Conservation (phyloP, 2,113 vertebrate genomes). For the Pterophyllum scalare region DNA sequence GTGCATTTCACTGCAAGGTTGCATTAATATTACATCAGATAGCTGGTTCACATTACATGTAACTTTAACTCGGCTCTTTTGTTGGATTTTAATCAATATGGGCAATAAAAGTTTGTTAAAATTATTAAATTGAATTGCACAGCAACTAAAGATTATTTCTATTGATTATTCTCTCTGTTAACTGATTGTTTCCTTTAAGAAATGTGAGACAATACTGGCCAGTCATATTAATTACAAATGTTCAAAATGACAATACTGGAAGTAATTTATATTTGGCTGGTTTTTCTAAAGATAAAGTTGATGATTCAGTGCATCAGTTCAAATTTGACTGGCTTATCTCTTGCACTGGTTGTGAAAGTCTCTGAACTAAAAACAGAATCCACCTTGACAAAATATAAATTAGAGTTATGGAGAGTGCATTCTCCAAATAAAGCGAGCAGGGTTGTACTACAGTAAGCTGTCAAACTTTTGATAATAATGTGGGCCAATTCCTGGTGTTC, state of each 20-base stretch:
- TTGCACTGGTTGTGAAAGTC: not conserved
- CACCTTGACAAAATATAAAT: not conserved
- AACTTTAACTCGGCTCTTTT: not conserved
- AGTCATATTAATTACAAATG: not conserved
- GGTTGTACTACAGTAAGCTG: not conserved
- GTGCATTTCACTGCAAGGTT: not conserved
- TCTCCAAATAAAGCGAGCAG: not conserved
- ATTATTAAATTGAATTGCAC: fast-evolving
- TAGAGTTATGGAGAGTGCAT: not conserved
- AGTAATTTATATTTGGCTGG: not conserved
- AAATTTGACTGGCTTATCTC: not conserved
- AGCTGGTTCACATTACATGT: no score
- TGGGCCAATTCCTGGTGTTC: not conserved
- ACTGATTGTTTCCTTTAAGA: not conserved
- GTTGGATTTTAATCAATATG: not conserved
- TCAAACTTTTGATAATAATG: not conserved
- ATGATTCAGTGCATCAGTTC: not conserved
- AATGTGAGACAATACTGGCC: not conserved
- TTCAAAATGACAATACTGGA: not conserved
- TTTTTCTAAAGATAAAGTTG: not conserved
- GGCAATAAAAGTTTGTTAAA: not conserved
- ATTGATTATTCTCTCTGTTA: fast-evolving
- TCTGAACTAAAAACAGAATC: no score
- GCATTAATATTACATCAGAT: not conserved
- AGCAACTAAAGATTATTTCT: not conserved